These are phyloP conservation scores for Gallinago stenura DNA, from an alignment of 2,797 vertebrate species.

Conservation along the genomic window DNA sequence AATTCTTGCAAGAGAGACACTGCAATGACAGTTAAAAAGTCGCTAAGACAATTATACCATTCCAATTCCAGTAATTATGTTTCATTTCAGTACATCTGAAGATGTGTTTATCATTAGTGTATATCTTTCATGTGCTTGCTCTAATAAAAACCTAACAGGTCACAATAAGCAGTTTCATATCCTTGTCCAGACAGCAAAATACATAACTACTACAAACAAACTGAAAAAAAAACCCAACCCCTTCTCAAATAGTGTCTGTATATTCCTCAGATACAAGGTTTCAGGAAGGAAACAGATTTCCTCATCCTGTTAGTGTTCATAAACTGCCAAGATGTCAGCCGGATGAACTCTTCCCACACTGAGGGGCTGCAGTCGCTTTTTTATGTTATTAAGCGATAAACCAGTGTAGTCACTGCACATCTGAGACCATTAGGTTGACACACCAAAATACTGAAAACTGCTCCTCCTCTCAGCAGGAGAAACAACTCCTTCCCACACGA, in stretches of 20 bases:
- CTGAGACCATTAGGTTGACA: background rate
- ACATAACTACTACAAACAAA: conserved; percentile 31
- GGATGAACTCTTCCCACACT: conserved; percentile 55
- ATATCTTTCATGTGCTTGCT: background rate
- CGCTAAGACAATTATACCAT: background rate
- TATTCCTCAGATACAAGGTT: conserved; percentile 66
- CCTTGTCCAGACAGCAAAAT: conserved; percentile 11
- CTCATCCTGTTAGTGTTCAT: conserved; percentile 70
- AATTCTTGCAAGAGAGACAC: background rate
- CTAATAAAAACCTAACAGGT: conserved; percentile 7
- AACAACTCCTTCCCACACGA: background rate
- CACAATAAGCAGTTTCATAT: conserved; percentile 12
- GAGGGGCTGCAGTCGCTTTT: conserved; percentile 7
- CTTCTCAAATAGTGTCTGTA: conserved; percentile 53
- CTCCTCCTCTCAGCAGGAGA: background rate
- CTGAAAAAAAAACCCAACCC: background rate
- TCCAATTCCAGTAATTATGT: background rate
- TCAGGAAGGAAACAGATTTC: conserved; percentile 83
- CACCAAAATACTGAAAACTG: background rate
- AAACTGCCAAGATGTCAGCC: conserved; percentile 64
- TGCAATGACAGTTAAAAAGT: background rate
- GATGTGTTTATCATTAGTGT: background rate
- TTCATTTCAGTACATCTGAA: background rate
- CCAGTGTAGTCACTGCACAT: background rate
- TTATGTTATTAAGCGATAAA: background rate